Percentiles rank a stretch among this genome's conserved stretches.
phyloP scores from a whole-genome alignment of 2,797 vertebrate genomes.

The Dendrocincla fuliginosa region DNA sequence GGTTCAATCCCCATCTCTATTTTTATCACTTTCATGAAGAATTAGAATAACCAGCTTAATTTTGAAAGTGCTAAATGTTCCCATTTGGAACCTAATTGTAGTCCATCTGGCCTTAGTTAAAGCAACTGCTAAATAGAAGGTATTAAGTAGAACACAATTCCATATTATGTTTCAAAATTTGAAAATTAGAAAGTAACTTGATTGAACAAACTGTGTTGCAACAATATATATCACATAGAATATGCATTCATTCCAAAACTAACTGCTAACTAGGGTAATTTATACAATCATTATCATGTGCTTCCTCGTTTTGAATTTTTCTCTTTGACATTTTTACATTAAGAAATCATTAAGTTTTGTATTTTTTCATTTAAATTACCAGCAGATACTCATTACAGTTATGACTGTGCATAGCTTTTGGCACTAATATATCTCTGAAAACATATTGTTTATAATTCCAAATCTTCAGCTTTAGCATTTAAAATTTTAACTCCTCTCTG shows the following conservation, averaged over 20 bases:
- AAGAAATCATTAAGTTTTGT: background rate
- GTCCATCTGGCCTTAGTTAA: slow-evolving; percentile 20
- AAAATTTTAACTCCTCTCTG: background rate
- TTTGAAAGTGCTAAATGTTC: background rate
- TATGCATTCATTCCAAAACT: background rate
- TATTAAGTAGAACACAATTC: slow-evolving; percentile 29
- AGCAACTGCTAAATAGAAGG: background rate
- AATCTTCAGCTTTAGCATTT: background rate
- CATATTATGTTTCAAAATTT: background rate
- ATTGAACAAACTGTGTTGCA: background rate
- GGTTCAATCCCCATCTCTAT: background rate
- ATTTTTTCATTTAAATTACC: slow-evolving; percentile 21
- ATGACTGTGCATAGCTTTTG: background rate
- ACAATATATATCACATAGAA: background rate
- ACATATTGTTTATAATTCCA: background rate
- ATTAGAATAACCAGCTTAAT: slow-evolving; percentile 3
- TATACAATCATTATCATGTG: background rate
- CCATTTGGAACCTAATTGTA: slow-evolving; percentile 2
- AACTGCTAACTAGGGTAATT: slow-evolving; percentile 25
- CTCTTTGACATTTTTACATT: slow-evolving; percentile 4
- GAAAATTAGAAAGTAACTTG: slow-evolving; percentile 19
- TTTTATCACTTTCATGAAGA: slow-evolving; percentile 4
- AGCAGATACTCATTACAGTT: background rate
- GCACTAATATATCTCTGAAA: background rate
- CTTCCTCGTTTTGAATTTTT: background rate